Evolutionary conservation across 2,888 invertebrate genomes (phyloP), one percentile per base, ranked within the genome.

Genomic region (Pseudococcus jackbeardsleyi): DNA sequence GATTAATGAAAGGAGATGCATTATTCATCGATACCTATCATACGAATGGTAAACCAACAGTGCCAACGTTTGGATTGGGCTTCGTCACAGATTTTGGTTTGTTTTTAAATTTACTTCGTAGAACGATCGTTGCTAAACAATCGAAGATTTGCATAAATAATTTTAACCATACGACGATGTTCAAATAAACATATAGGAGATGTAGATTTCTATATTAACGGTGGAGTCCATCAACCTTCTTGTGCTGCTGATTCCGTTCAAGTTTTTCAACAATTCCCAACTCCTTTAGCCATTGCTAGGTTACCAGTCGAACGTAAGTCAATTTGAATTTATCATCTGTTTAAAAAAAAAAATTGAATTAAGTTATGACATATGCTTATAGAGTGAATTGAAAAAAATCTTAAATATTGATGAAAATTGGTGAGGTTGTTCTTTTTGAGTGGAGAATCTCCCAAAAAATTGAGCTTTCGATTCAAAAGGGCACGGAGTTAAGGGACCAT

Each of bases 171-270:
- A n/a, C n/a, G n/a, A 54, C n/a, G 54, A 54, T n/a, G 17, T 54
- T n/a, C 15, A n/a, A 54, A 50, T 50, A 50, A 22, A 77, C 89
- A 90, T 77, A 89, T 90, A 90, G 92, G 92, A 50, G 91, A 94
- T 90, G 93, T 94, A 1, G 95, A 95, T 91, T 95, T 94, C 90
- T 95, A 94, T 91, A 94, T 94, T 0, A 95, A 95, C 89, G 95
- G 95, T 0, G 95, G 95, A 0, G 92, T 93, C 91, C 92, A 92
- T 84, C 95, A 95, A 90, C 95, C 95, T 0, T 95, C 94, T 0
- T 95, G 95, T 90, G 46, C 89, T 9, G 8, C 89, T 15, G 90
- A 90, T 5, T 86, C 90, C 17, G 89, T 90, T 39, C 89, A 90
- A 19, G 90, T 90, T 89, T 68, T 89, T 11, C 77, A 42, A 42